These are phyloP conservation scores for Conus canariensis DNA, from an alignment of 2,888 invertebrate genomes.

Conservation along the genomic window DNA sequence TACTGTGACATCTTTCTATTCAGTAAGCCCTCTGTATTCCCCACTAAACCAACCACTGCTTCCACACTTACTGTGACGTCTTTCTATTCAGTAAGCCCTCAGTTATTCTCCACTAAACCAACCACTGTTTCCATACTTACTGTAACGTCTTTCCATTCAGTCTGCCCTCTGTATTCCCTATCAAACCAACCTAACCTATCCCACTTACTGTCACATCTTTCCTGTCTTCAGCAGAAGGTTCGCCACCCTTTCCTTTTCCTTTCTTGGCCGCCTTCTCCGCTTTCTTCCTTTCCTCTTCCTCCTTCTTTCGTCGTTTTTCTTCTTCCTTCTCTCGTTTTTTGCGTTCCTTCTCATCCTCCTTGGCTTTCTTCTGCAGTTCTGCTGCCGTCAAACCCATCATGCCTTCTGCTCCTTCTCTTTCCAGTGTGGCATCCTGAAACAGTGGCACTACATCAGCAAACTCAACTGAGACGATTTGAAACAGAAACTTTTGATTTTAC, in stretches of 20 bases:
- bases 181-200: neutral
- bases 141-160: too few species aligned
- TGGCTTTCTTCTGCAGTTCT: slow-evolving; percentile 61
- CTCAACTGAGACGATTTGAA: too few species aligned
- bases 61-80: too few species aligned
- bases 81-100: too few species aligned
- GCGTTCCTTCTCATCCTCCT: slow-evolving; percentile 72
- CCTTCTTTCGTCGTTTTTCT: slow-evolving; percentile 60
- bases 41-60: too few species aligned
- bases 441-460: neutral
- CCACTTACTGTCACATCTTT: slow-evolving; percentile 52
- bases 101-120: too few species aligned
- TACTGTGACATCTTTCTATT: too few species aligned
- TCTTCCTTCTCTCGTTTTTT: slow-evolving; percentile 65
- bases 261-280: slow-evolving; percentile 50
- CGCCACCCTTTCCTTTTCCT: slow-evolving; percentile 77
- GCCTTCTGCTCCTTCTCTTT: slow-evolving; percentile 41
- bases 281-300: slow-evolving; percentile 54
- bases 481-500: too few species aligned
- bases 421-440: slow-evolving; percentile 46
- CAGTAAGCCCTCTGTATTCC: too few species aligned
- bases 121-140: too few species aligned
- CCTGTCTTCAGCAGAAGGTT: slow-evolving; percentile 54
- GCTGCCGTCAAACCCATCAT: slow-evolving; percentile 44
- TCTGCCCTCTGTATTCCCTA: too few species aligned